A percentile compares a stretch with the other conserved stretches of the same genome.
Evolutionary conservation across 2,113 vertebrate genomes (phyloP).

Genomic region (Burhinus oedicnemus): DNA sequence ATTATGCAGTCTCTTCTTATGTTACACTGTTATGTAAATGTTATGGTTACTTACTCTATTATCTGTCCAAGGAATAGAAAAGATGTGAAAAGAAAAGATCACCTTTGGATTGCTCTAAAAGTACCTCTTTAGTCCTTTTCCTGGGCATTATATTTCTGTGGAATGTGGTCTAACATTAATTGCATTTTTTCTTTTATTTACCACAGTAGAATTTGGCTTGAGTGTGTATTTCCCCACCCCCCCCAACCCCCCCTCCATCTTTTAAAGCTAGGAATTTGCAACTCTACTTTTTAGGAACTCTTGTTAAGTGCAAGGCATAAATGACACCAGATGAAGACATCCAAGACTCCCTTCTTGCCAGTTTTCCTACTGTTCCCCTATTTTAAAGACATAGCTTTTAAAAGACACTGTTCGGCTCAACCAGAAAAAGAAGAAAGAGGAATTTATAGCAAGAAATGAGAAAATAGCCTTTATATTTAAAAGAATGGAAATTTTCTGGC

Average conservation of each 20-base stretch:
- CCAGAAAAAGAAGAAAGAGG: background rate
- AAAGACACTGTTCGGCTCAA: background rate
- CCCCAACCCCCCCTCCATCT: too few species aligned
- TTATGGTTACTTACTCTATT: background rate
- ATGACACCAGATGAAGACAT: background rate
- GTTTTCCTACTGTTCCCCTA: background rate
- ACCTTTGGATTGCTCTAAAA: background rate
- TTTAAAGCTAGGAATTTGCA: background rate
- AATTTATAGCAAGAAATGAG: background rate
- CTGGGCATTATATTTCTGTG: background rate
- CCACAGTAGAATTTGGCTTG: background rate
- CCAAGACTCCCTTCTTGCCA: background rate
- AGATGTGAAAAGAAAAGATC: background rate
- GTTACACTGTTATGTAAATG: background rate
- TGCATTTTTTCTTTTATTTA: background rate
- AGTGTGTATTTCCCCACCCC: too few species aligned
- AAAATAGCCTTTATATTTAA: background rate
- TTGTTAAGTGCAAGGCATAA: background rate
- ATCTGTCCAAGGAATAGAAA: background rate
- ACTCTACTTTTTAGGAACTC: background rate
- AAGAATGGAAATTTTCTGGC: background rate
- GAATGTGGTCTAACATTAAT: background rate
- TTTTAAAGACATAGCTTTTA: background rate
- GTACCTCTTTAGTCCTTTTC: background rate
- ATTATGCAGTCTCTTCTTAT: background rate